Percentiles rank a stretch among this genome's conserved stretches.
Evolutionary conservation across 2,797 vertebrate genomes (phyloP).

Genomic region (Anas flavirostris): DNA sequence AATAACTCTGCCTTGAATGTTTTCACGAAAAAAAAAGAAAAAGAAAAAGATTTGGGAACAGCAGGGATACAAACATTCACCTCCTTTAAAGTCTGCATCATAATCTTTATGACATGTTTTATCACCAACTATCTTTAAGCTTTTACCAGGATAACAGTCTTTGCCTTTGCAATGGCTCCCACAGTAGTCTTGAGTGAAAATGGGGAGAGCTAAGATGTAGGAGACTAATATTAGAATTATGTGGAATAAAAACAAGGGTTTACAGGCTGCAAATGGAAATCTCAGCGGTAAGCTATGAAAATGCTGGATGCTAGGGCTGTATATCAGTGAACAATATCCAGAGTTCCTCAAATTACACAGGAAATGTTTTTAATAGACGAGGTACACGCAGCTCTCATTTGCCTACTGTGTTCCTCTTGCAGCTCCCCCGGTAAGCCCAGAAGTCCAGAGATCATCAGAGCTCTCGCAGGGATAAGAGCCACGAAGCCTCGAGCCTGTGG

Average conservation of each 20-base stretch:
- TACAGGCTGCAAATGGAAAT: background rate
- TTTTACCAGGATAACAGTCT: slow-evolving; percentile 8
- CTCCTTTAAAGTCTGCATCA: background rate
- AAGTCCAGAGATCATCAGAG: slow-evolving; percentile 60
- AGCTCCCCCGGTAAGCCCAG: slow-evolving; percentile 12
- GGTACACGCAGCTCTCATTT: background rate
- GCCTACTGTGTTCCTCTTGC: background rate
- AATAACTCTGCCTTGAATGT: background rate
- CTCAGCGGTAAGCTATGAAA: background rate
- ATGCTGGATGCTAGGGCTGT: background rate
- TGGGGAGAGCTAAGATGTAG: background rate
- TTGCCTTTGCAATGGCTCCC: background rate
- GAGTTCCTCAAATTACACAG: background rate
- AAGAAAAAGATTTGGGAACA: background rate
- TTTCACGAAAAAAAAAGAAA: background rate
- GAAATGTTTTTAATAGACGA: background rate
- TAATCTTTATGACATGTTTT: slow-evolving; percentile 23
- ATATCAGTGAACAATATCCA: background rate
- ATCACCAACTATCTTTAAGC: background rate
- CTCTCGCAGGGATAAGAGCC: slow-evolving; percentile 46
- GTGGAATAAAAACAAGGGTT: background rate
- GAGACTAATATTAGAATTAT: background rate
- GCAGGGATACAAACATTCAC: background rate
- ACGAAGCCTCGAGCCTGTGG: slow-evolving; percentile 34
- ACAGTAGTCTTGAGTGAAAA: background rate